Base-by-base conservation (phyloP, 2,888 invertebrate species). In the Catotricha subobsoleta region DNA sequence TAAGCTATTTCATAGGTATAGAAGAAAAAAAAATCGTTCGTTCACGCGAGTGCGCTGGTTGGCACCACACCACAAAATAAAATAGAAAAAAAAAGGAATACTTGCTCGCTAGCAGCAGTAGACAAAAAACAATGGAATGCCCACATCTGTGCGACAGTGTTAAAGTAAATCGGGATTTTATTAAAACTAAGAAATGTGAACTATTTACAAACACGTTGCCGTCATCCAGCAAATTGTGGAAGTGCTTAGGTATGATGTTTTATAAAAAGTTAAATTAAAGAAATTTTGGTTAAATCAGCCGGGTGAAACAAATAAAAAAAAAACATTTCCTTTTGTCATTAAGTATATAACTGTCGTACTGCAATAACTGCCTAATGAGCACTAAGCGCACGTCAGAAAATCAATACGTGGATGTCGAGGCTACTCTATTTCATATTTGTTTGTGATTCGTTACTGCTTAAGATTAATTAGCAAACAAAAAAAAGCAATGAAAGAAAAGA, bases 131-230 rank as follows among this genome's bases (percentile, higher is more conserved):
- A 59, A 76, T 76, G 76, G 75, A 76, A 68, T 76, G 76, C 64
- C 68, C 72, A 56, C 76, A 76, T 67, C 68, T 76, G 55, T 67
- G 66, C 62, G 71, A 72, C 64, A 71, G 72, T 66, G 71, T 74
- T 58, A 71, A 69, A 60, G 63, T 67, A 59, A 64, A 66, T 52
- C 60, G 58, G 54, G 63, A 65, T 58, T 42, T 51, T 40, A 60
- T 65, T 56, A 62, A 63, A 56, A 62, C 52, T 46, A 53, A 66
- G 56, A 66, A 67, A 56, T 60, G 58, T 51, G 59, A 62, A 57
- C 65, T 65, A 65, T 67, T 72, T 67, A 71, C 74, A 72, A 71
- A 35, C 72, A 63, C 64, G 66, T 62, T 64, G 65, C 61, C 73
- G 73, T 67, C 68, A 47, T 44, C 45, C 44, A 46, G 49, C 33